A percentile compares a stretch with the other conserved stretches of the same genome.
Evolutionary conservation across 92 coral and sea anemone species (phyloP).

Genomic region (Meandrina meandrites): DNA sequence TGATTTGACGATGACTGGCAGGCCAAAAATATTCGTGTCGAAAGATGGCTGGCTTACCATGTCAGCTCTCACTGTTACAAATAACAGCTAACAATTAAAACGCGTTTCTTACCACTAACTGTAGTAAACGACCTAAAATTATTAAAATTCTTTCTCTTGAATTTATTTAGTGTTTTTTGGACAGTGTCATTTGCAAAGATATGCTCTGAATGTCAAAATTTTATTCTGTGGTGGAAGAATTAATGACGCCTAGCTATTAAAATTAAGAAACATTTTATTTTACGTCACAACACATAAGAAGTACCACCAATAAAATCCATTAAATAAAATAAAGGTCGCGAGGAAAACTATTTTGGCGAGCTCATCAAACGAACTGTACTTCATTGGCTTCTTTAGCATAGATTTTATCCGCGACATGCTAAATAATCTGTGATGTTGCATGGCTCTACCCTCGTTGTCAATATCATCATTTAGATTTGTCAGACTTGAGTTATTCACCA

Average conservation of each 20-base stretch:
- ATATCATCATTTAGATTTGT: not conserved
- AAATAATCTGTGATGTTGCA: not conserved
- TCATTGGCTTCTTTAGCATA: slow-evolving; percentile 1
- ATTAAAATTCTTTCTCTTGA: no score
- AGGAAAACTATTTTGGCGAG: slow-evolving; percentile 63
- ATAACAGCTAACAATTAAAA: no score
- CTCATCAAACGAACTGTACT: slow-evolving; percentile 47
- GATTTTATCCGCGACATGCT: not conserved
- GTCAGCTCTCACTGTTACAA: no score
- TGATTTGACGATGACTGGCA: no score
- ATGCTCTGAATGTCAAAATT: no score
- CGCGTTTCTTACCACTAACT: no score
- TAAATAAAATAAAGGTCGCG: slow-evolving; percentile 58
- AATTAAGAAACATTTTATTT: not conserved
- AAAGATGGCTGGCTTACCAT: no score
- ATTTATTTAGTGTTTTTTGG: no score
- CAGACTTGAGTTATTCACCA: not conserved
- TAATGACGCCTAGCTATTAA: not conserved
- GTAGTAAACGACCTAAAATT: no score
- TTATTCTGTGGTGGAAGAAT: not conserved
- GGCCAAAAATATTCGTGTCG: no score
- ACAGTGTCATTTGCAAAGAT: no score
- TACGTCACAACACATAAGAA: slow-evolving; percentile 37
- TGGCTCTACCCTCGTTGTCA: not conserved
- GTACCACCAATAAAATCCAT: slow-evolving; percentile 66